Percentiles rank a stretch among this genome's conserved stretches.
These are phyloP conservation scores for Podarcis cretensis DNA, from an alignment of 2,113 vertebrate species.

Conservation along the genomic window DNA sequence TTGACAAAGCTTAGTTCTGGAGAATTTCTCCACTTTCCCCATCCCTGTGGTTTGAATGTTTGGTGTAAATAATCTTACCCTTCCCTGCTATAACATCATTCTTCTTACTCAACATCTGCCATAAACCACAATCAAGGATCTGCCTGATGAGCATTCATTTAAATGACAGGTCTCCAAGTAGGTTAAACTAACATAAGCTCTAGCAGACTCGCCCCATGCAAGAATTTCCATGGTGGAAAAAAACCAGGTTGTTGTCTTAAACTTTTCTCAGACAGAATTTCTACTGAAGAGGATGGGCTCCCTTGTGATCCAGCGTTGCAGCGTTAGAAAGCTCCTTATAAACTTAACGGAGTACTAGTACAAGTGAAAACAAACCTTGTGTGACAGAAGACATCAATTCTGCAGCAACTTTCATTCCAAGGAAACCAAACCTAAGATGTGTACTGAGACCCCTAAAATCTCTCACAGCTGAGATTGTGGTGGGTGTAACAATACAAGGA, in stretches of 20 bases:
- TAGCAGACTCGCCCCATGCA: not conserved
- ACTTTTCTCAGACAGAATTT: constrained; percentile 37
- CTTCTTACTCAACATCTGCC: constrained; percentile 9
- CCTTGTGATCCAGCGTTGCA: no score
- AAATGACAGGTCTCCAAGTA: constrained; percentile 20
- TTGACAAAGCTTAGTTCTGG: rapidly evolving
- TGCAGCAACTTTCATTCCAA: no score
- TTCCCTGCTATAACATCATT: constrained; percentile 4
- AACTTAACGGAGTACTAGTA: no score
- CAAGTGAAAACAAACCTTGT: no score
- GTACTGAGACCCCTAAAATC: no score
- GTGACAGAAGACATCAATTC: no score
- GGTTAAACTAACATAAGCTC: not conserved
- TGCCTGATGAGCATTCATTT: not conserved
- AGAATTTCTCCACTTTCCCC: not conserved
- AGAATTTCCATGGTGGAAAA: not conserved
- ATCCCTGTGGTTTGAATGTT: constrained; percentile 4
- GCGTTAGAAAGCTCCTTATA: no score
- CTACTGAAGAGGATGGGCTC: not conserved
- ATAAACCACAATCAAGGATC: constrained; percentile 18
- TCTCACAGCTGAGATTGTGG: no score
- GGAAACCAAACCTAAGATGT: no score
- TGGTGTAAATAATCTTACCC: constrained; percentile 25
- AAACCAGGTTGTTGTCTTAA: not conserved
- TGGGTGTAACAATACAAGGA: no score